Conservation (phyloP, 1,140 invertebrate genomes). For the Agrilus planipennis region DNA sequence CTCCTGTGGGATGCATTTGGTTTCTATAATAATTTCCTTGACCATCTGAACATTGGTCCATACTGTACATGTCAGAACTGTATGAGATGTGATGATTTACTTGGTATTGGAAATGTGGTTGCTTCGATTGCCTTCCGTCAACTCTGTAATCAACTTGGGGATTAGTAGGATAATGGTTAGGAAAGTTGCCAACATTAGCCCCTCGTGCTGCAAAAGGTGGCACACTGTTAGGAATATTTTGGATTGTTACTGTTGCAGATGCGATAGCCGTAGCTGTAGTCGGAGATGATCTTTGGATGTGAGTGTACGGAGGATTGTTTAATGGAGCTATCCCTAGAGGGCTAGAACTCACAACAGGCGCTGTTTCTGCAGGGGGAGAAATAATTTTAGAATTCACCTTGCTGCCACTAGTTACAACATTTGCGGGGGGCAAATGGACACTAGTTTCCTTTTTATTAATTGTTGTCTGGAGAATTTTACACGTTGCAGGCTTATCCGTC, state of each 20-base stretch:
- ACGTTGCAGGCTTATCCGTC: constrained; percentile 33
- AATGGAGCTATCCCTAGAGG: constrained; percentile 31
- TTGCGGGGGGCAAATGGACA: constrained; percentile 6
- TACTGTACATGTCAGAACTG: constrained; percentile 40
- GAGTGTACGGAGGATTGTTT: constrained; percentile 36
- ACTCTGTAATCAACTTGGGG: constrained; percentile 24
- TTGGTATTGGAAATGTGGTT: constrained; percentile 37
- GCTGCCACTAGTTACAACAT: constrained; percentile 21
- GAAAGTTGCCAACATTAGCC: constrained; percentile 24
- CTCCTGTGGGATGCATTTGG: constrained; percentile 12
- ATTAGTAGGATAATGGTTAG: constrained; percentile 31
- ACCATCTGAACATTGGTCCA: constrained; percentile 25
- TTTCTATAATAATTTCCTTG: constrained; percentile 37
- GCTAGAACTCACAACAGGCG: constrained; percentile 37
- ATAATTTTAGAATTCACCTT: constrained; percentile 37
- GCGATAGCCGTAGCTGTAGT: constrained; percentile 47
- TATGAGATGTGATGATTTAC: constrained; percentile 26
- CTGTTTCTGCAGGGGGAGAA: constrained; percentile 31
- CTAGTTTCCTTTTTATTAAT: constrained; percentile 18
- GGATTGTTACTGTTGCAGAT: constrained; percentile 42
- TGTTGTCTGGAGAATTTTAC: constrained; percentile 37
- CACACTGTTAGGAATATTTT: constrained; percentile 42
- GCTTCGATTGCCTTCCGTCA: constrained; percentile 28
- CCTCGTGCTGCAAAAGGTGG: constrained; percentile 43
- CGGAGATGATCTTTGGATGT: constrained; percentile 42